Evolutionary conservation across 1,140 invertebrate species (phyloP).

Genomic region (Chymomyza costata): DNA sequence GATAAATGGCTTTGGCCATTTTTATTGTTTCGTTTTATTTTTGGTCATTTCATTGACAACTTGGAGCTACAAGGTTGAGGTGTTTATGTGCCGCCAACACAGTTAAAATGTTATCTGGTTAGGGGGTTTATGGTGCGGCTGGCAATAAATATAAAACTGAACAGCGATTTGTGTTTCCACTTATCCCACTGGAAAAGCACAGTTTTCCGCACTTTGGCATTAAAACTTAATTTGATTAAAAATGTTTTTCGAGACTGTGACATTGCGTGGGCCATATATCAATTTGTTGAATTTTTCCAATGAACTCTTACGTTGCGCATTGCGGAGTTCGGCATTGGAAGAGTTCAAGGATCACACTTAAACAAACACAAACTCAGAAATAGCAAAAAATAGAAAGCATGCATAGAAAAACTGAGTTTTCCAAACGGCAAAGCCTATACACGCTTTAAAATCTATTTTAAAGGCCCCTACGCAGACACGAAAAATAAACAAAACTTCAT

Average conservation of each 20-base stretch:
- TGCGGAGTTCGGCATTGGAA: not conserved
- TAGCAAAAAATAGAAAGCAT: too few relatives aligned
- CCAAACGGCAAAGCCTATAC: too few relatives aligned
- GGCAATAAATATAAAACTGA: conserved; percentile 33
- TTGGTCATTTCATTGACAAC: conserved; percentile 58
- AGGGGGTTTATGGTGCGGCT: conserved; percentile 35
- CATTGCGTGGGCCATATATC: conserved; percentile 61
- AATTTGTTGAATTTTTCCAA: too few relatives aligned
- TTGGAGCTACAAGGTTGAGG: conserved; percentile 43
- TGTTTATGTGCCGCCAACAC: conserved; percentile 52
- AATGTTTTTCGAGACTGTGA: conserved; percentile 32
- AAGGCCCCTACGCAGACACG: too few relatives aligned
- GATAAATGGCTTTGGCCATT: conserved; percentile 39
- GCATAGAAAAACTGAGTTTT: too few relatives aligned
- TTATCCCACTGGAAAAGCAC: not conserved
- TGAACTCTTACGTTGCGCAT: conserved; percentile 2
- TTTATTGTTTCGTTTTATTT: conserved; percentile 55
- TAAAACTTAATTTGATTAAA: conserved; percentile 37
- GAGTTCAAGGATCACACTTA: too few relatives aligned
- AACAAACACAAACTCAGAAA: too few relatives aligned
- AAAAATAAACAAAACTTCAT: too few relatives aligned
- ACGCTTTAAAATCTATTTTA: too few relatives aligned
- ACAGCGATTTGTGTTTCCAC: not conserved
- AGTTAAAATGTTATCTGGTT: conserved; percentile 53
- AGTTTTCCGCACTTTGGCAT: conserved; percentile 31